These are phyloP conservation scores for Automeris io DNA, from an alignment of 2,888 invertebrate species.

Conservation along the genomic window DNA sequence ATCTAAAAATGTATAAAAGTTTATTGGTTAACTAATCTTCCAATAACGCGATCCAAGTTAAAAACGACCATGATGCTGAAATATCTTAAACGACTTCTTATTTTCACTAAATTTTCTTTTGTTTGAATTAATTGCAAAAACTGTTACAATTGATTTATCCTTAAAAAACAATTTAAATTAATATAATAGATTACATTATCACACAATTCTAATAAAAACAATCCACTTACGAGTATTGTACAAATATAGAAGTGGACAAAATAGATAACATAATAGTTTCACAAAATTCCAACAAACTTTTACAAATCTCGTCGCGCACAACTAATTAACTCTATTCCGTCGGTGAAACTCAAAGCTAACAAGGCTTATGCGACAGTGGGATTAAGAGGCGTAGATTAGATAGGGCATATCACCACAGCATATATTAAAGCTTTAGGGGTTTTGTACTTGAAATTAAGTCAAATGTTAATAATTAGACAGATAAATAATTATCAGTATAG, in stretches of 20 bases:
- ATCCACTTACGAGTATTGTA: no score
- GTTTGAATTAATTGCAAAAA: no score
- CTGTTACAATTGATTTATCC: no score
- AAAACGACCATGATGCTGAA: no score
- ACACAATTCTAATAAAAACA: no score
- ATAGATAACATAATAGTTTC: background rate
- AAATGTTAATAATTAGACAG: background rate
- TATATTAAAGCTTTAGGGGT: constrained; percentile 4
- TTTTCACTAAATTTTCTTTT: no score
- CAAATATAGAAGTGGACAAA: background rate
- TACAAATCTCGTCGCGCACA: background rate
- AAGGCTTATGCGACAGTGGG: constrained; percentile 6
- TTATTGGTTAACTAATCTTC: no score
- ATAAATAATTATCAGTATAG: constrained; percentile 1
- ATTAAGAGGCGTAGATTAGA: constrained; percentile 10
- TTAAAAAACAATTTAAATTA: no score
- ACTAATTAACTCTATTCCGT: background rate
- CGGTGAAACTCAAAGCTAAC: constrained; percentile 5
- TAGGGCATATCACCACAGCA: constrained; percentile 4
- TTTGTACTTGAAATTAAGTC: constrained; percentile 1
- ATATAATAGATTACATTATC: no score
- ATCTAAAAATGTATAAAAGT: no score
- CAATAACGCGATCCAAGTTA: no score
- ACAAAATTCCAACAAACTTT: background rate
- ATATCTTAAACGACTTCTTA: no score